Conservation (phyloP, 2,888 invertebrate genomes). For the Habroteleia sp. region DNA sequence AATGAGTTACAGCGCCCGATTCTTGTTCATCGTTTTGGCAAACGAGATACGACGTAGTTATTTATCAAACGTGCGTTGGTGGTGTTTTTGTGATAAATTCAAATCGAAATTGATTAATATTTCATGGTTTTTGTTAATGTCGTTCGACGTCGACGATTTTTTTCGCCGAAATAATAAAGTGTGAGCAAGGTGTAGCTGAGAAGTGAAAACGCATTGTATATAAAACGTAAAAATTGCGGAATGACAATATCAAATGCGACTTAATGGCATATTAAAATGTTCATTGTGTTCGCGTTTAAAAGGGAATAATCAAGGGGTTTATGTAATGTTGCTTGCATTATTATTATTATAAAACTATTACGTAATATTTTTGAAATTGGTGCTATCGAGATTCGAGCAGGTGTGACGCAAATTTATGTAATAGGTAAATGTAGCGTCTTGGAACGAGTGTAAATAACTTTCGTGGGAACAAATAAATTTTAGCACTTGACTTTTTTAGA, state of each 20-base stretch:
- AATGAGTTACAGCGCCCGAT: conserved; percentile 12
- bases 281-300: conserved; percentile 22
- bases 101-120: conserved; percentile 32
- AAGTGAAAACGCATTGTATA: conserved; percentile 13
- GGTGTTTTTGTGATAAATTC: conserved; percentile 32
- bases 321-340: conserved; percentile 9
- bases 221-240: conserved; percentile 20
- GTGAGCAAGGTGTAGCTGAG: not conserved
- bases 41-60: conserved; percentile 15
- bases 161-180: conserved; percentile 6
- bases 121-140: conserved; percentile 7
- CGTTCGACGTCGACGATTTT: not conserved
- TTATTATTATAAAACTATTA: conserved; percentile 24
- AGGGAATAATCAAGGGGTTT: conserved; percentile 14
- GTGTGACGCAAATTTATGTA: conserved; percentile 44
- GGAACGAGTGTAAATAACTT: conserved; percentile 9
- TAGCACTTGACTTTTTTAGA: conserved; percentile 23
- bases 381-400: conserved; percentile 24
- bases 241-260: conserved; percentile 24
- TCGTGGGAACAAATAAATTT: conserved; percentile 21
- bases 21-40: conserved; percentile 4
- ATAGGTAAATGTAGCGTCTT: conserved; percentile 38
- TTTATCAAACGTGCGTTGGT: conserved; percentile 39
- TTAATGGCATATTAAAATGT: conserved; percentile 13
- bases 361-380: conserved; percentile 32